Percentiles rank a stretch among this genome's conserved stretches.
Evolutionary conservation across 2,113 vertebrate species (phyloP).

Genomic region (Redunca redunca): DNA sequence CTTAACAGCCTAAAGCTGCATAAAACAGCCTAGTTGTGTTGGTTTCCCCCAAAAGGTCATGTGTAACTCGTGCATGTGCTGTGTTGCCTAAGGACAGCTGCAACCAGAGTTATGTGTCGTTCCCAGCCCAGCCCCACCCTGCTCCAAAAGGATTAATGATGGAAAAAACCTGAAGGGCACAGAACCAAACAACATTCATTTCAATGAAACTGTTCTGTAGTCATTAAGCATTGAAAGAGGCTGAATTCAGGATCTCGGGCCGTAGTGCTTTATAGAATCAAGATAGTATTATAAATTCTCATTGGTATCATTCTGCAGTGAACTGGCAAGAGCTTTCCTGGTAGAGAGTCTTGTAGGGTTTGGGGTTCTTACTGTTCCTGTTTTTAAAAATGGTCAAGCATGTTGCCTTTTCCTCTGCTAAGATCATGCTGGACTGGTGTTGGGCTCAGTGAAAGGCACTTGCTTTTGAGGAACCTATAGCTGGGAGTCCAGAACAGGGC

Average conservation of each 20-base stretch:
- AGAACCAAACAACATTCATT: neutral
- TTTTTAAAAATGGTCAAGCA: neutral
- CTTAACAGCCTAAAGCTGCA: neutral
- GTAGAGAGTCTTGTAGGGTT: neutral
- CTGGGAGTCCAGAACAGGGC: neutral
- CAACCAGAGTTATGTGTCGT: neutral
- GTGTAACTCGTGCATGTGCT: neutral
- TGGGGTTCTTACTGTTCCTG: neutral
- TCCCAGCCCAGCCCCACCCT: slow-evolving; percentile 11
- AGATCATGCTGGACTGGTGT: neutral
- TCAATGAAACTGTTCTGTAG: neutral
- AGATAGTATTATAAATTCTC: neutral
- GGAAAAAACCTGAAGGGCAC: neutral
- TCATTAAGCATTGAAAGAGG: neutral
- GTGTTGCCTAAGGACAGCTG: neutral
- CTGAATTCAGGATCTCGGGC: neutral
- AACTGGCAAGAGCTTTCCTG: neutral
- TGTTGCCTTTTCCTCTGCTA: neutral
- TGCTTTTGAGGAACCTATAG: neutral
- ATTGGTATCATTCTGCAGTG: neutral
- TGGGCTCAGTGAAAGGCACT: neutral
- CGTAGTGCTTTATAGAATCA: neutral
- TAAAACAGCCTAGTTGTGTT: neutral
- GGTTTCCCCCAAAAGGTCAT: neutral
- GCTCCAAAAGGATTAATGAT: slow-evolving; percentile 31